phyloP scores from a whole-genome alignment of 2,113 vertebrate species.

The Axis porcinus region DNA sequence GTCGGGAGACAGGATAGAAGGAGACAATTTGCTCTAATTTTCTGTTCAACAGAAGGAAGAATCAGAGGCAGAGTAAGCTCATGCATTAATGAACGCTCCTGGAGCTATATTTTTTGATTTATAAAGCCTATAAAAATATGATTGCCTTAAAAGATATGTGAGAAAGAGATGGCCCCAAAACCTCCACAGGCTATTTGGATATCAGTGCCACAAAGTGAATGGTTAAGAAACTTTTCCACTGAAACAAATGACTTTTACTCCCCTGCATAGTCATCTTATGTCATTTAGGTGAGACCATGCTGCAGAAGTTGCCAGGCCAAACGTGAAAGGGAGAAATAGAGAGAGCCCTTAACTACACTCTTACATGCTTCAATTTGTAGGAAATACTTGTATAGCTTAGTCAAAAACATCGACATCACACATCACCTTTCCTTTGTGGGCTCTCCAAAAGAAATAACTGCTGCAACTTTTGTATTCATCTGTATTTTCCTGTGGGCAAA shows the following conservation, averaged over 20 bases:
- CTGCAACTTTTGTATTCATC: background rate
- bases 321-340: background rate
- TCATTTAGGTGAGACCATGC: background rate
- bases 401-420: background rate
- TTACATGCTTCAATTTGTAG: background rate
- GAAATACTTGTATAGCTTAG: background rate
- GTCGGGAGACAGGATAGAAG: background rate
- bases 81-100: background rate
- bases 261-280: no score
- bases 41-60: background rate
- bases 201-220: background rate
- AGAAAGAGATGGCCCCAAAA: background rate
- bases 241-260: background rate
- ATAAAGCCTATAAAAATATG: background rate
- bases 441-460: background rate
- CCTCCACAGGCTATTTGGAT: background rate
- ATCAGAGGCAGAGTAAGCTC: background rate
- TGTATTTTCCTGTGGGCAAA: background rate
- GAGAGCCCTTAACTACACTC: background rate
- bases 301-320: background rate
- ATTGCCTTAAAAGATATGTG: background rate
- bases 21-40: background rate
- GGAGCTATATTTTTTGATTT: background rate
- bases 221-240: background rate
- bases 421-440: background rate